Base-by-base conservation (phyloP, 92 coral and sea anemone genomes). In the Blastomussa wellsi region DNA sequence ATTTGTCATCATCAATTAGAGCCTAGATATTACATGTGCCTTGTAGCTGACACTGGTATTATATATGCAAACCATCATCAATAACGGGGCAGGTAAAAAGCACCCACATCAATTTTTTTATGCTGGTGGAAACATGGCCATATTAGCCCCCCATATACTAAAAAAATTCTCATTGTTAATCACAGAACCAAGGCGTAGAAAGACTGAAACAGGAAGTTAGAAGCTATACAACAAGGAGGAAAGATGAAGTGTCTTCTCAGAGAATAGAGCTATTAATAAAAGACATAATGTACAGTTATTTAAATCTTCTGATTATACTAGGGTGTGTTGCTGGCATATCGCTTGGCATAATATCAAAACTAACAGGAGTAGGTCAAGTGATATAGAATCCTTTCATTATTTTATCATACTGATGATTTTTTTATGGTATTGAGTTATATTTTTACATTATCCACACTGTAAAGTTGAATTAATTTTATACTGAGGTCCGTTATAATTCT, bases 281-380 rank as follows among this genome's bases (percentile, higher is more conserved):
- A 79, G 75, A 86, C n/a, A 37, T 91, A 15, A 77, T 94, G 64
- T 82, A 89, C 39, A 85, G 87, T 78, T 93, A 94, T 86, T 84
- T 94, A 72, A 87, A 84, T 32, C 93, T 94, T 87, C 82, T 94
- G 20, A 90, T 90, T 31, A 78, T 92, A 37, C 39, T 90, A 44
- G 98, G 98, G 7, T 87, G 98, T 62, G 76, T 83, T 39, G 82
- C 80, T 62, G 98, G 98, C 35, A 71, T 90, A 51, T 78, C 92
- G 1, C 89, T 94, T 78, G 98, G 98, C 33, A 29, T 94, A 22
- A 24, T 94, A 71, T 92, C 98, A 19, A 95, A 86, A 29, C 73
- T 93, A 26, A 90, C 92, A 59, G 90, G 92, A 67, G 88, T 94
- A 41, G 98, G 90, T 4, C 82, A 66, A 60, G 85, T 94, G 32